A percentile compares a stretch with the other conserved stretches of the same genome.
phyloP scores from a whole-genome alignment of 2,797 vertebrate species.

The Poecilia velifera region DNA sequence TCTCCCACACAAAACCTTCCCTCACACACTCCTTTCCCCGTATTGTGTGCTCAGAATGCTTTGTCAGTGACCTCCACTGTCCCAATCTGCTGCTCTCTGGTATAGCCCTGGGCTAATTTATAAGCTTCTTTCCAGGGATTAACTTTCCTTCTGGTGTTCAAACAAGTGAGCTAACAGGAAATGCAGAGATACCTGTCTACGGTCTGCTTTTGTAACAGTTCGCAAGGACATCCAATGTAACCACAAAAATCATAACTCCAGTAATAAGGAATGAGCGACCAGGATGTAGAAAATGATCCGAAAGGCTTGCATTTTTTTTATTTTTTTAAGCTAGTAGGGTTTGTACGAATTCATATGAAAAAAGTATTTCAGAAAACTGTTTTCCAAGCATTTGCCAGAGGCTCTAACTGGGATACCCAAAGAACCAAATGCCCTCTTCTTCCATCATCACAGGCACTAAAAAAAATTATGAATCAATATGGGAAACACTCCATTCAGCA shows the following conservation, averaged over 20 bases:
- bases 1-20: conserved; percentile 28
- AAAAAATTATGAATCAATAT: conserved; percentile 35
- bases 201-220: conserved; percentile 26
- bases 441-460: conserved; percentile 43
- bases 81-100: conserved; percentile 72
- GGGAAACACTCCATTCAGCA: conserved; percentile 22
- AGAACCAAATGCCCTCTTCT: conserved; percentile 26
- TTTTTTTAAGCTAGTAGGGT: not conserved
- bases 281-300: not conserved
- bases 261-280: conserved; percentile 17
- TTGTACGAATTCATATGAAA: not conserved
- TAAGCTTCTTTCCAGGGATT: conserved; percentile 84
- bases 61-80: conserved; percentile 71
- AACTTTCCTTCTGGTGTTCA: conserved; percentile 77
- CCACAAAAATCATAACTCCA: conserved; percentile 21
- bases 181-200: conserved; percentile 55
- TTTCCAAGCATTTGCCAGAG: conserved; percentile 11
- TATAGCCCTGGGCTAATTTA: conserved; percentile 75
- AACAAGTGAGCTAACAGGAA: conserved; percentile 52
- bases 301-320: not conserved
- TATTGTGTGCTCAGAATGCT: conserved; percentile 50
- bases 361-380: conserved; percentile 25
- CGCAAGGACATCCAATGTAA: conserved; percentile 10
- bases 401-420: not conserved
- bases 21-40: conserved; percentile 14